Conservation (phyloP, 2,113 vertebrate species). For the Lethenteron reissneri region DNA sequence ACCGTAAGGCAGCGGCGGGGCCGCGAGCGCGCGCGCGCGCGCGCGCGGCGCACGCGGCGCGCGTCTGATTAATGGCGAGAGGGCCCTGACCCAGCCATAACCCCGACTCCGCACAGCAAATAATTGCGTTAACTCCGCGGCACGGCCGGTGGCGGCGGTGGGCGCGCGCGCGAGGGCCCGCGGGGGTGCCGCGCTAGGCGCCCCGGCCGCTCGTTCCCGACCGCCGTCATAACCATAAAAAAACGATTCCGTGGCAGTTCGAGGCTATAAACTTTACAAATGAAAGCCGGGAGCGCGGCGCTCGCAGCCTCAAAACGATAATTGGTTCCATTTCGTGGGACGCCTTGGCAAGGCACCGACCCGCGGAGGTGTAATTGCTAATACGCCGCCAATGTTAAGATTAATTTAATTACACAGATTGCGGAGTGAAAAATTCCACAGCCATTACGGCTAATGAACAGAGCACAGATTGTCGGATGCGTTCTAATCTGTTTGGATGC, state of each 20-base stretch:
- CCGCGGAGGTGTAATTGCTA: background rate
- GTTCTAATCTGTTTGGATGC: background rate
- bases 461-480: background rate
- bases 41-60: no score
- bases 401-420: slow-evolving; percentile 5
- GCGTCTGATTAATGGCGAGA: no score
- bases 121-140: background rate
- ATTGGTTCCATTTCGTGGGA: background rate
- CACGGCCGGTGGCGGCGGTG: background rate
- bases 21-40: no score
- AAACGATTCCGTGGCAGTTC: background rate
- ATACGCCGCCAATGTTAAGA: background rate
- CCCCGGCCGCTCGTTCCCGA: slow-evolving; percentile 4
- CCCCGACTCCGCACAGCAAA: no score
- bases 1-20: no score
- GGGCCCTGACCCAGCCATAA: no score
- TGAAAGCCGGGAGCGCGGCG: background rate
- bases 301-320: background rate
- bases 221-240: slow-evolving; percentile 5
- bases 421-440: background rate
- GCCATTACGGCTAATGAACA: slow-evolving; percentile 2
- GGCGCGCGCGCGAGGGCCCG: background rate
- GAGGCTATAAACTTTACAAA: slow-evolving; percentile 6
- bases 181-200: background rate
- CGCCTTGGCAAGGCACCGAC: background rate